phyloP scores from a whole-genome alignment of 2,888 invertebrate species.

The Lathronympha strigana region DNA sequence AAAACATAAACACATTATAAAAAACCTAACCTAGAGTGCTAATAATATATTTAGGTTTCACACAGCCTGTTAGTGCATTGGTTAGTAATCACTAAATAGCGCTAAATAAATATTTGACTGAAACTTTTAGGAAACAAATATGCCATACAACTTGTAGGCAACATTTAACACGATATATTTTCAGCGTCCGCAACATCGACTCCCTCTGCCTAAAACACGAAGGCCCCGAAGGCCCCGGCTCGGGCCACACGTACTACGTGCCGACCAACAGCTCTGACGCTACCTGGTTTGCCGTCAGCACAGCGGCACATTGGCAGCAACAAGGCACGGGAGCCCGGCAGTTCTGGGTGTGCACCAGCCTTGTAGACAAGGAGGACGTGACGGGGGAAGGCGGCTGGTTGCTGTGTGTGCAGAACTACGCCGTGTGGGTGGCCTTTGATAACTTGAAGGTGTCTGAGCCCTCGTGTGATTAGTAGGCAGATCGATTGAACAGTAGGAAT shows the following conservation, averaged over 20 bases:
- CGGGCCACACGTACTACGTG: conserved; percentile 53
- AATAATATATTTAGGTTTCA: too few species aligned
- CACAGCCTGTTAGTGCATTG: too few species aligned
- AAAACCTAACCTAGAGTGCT: too few species aligned
- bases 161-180: too few species aligned
- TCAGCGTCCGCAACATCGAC: conserved; percentile 63
- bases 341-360: conserved; percentile 63
- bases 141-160: too few species aligned
- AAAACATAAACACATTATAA: too few species aligned
- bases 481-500: not conserved
- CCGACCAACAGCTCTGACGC: conserved; percentile 52
- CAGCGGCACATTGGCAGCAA: conserved; percentile 61
- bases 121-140: too few species aligned
- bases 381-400: conserved; percentile 54
- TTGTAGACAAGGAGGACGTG: conserved; percentile 51
- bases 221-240: not conserved
- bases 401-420: conserved; percentile 57
- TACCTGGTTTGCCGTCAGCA: conserved; percentile 64
- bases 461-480: conserved; percentile 48
- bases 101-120: too few species aligned
- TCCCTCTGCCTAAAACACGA: conserved; percentile 9
- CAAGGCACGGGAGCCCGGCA: conserved; percentile 47
- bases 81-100: too few species aligned
- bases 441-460: conserved; percentile 68
- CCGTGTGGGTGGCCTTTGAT: conserved; percentile 64